Percentiles rank a stretch among this genome's conserved stretches.
Evolutionary conservation across 2,113 vertebrate genomes (phyloP).

Genomic region (Vidua macroura): DNA sequence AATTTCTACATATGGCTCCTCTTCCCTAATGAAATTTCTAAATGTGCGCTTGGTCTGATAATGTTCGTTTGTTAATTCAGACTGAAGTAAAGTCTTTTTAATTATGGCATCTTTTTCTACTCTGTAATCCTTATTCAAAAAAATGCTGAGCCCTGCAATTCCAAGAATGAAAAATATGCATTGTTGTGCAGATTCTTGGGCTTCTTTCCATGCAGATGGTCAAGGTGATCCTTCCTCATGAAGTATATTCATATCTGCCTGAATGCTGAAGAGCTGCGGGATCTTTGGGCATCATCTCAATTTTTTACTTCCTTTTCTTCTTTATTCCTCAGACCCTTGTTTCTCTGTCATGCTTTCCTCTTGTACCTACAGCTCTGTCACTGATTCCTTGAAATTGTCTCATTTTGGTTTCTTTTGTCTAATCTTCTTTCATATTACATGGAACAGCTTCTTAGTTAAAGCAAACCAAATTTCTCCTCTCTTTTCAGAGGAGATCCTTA

Average conservation of each 20-base stretch:
- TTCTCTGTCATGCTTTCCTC: neutral
- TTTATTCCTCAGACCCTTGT: neutral
- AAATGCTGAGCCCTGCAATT: neutral
- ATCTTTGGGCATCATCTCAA: neutral
- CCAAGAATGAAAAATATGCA: neutral
- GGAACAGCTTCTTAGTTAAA: neutral
- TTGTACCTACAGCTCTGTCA: neutral
- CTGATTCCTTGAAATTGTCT: neutral
- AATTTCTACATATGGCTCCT: neutral
- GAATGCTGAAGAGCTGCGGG: neutral
- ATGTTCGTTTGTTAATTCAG: neutral
- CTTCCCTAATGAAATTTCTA: neutral
- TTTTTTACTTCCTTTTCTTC: neutral
- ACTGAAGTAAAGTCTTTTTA: conserved; percentile 1
- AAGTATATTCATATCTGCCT: neutral
- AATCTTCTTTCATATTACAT: neutral
- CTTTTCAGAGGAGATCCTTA: neutral
- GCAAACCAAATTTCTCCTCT: neutral
- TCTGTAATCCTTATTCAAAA: neutral
- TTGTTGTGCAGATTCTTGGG: neutral
- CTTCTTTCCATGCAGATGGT: neutral
- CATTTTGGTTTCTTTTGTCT: neutral
- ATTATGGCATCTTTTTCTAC: neutral
- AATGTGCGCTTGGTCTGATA: neutral
- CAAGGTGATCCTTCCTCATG: neutral